These are phyloP conservation scores for Enteromius radiatus DNA, from an alignment of 2,797 vertebrate genomes.

Conservation along the genomic window DNA sequence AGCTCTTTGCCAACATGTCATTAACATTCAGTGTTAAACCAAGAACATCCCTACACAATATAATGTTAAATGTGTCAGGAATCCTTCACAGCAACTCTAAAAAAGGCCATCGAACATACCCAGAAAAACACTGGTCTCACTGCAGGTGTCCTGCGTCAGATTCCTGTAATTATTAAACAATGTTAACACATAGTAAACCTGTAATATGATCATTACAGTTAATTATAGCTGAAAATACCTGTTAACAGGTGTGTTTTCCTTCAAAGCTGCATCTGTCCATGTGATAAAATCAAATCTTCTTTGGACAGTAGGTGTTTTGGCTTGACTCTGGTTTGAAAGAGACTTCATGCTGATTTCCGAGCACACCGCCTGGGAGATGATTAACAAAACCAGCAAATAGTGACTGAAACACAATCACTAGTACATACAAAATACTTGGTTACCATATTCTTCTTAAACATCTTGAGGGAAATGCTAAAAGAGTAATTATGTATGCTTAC, in stretches of 20 bases:
- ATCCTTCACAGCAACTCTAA: conserved; percentile 66
- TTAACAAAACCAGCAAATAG: background rate
- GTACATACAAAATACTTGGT: background rate
- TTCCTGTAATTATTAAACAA: conserved; percentile 50
- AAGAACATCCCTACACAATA: background rate
- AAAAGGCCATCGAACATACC: conserved; percentile 97
- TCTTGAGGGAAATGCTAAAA: background rate
- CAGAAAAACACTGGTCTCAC: conserved; percentile 83
- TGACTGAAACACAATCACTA: background rate
- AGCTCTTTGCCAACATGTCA: background rate
- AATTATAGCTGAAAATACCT: conserved; percentile 65
- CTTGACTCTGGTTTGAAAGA: conserved; percentile 59
- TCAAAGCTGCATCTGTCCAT: conserved; percentile 34
- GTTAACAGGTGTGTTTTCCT: conserved; percentile 44
- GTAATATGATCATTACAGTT: conserved; percentile 6
- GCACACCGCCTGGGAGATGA: conserved; percentile 49
- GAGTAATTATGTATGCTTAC: background rate
- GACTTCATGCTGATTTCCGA: conserved; percentile 59
- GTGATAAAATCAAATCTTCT: conserved; percentile 81
- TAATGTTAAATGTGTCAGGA: background rate
- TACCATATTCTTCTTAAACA: background rate
- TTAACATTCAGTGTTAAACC: background rate
- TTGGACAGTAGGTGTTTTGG: conserved; percentile 49
- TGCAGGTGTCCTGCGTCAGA: conserved; percentile 70
- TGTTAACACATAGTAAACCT: conserved; percentile 4